A percentile compares a stretch with the other conserved stretches of the same genome.
Evolutionary conservation across 92 coral and sea anemone genomes (phyloP).

Genomic region (Heliopora coerulea): DNA sequence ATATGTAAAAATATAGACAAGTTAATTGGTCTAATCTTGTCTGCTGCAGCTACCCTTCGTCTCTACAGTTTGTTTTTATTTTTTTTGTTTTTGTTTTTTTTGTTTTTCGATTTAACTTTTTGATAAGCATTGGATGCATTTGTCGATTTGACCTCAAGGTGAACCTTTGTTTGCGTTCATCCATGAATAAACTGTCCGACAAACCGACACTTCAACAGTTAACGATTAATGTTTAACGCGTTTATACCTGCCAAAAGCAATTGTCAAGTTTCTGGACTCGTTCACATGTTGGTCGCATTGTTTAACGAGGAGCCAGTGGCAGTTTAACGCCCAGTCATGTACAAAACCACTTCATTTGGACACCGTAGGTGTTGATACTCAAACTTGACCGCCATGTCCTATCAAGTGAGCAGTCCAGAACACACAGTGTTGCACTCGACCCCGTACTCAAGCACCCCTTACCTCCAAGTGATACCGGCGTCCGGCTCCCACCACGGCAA

Average conservation of each 20-base stretch:
- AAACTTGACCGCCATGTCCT: not conserved
- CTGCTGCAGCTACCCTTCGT: too few species aligned
- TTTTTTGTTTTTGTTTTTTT: too few species aligned
- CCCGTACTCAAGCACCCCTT: not conserved
- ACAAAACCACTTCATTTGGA: too few species aligned
- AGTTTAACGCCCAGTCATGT: too few species aligned
- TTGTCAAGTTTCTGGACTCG: not conserved
- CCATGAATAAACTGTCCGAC: not conserved
- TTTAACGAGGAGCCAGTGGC: too few species aligned
- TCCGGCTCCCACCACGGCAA: not conserved
- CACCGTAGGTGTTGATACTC: too few species aligned
- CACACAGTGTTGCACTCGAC: not conserved
- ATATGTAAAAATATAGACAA: too few species aligned
- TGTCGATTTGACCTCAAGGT: too few species aligned
- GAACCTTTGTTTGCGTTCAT: not conserved
- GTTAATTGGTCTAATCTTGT: too few species aligned
- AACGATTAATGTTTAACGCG: not conserved
- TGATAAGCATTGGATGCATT: too few species aligned
- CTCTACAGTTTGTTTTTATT: too few species aligned
- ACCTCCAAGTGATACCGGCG: not conserved
- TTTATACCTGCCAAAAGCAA: not conserved
- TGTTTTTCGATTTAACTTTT: too few species aligned
- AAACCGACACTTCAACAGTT: not conserved
- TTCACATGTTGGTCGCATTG: not conserved
- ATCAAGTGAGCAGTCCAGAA: not conserved